phyloP scores from a whole-genome alignment of 1,140 invertebrate species.

The Halesus radiatus region DNA sequence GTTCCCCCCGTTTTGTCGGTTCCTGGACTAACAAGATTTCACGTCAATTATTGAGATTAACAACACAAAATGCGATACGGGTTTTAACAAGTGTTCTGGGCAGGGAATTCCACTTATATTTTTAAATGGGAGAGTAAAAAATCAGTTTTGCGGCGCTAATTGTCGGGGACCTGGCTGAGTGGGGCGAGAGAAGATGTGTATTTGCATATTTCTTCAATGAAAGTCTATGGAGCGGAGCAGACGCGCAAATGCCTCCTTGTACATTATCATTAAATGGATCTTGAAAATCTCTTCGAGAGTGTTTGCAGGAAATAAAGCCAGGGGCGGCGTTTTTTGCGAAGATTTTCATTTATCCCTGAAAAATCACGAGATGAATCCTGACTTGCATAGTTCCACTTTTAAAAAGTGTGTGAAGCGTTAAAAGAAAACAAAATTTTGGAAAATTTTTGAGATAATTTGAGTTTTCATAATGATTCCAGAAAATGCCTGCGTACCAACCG shows the following conservation, averaged over 20 bases:
- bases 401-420: too few relatives aligned
- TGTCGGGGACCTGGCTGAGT: neutral
- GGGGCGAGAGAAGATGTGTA: neutral
- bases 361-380: too few relatives aligned
- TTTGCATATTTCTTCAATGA: conserved; percentile 51
- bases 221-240: conserved; percentile 40
- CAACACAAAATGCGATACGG: conserved; percentile 31
- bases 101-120: conserved; percentile 31
- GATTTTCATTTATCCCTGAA: too few relatives aligned
- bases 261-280: conserved; percentile 45
- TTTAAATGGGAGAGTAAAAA: conserved; percentile 40
- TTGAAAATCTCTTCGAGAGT: conserved; percentile 44
- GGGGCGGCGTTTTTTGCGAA: neutral
- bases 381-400: too few relatives aligned
- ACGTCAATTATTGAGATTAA: conserved; percentile 43
- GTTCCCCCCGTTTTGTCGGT: neutral
- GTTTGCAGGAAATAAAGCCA: neutral
- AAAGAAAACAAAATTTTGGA: too few relatives aligned
- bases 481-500: too few relatives aligned
- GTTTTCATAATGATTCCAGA: too few relatives aligned
- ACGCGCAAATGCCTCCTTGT: conserved; percentile 22
- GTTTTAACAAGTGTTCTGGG: neutral
- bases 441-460: too few relatives aligned
- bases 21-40: neutral
- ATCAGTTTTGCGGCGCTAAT: conserved; percentile 51